These are phyloP conservation scores for Patella depressa DNA, from an alignment of 2,888 invertebrate species.

Conservation along the genomic window DNA sequence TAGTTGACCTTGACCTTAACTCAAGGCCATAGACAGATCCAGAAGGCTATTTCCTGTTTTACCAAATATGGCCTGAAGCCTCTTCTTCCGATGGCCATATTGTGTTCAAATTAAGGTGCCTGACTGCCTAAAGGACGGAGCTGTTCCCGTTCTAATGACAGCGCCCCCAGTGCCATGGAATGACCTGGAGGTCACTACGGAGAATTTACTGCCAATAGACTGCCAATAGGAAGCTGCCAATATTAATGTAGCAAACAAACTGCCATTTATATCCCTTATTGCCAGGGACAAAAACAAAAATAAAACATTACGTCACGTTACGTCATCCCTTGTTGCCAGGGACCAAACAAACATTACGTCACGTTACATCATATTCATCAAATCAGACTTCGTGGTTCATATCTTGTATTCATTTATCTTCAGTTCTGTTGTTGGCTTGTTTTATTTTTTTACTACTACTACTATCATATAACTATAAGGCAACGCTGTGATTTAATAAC, in stretches of 20 bases:
- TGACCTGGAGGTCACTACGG: constrained; percentile 3
- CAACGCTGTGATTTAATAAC: constrained; percentile 1
- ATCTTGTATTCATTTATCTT: neutral
- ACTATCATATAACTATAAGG: constrained; percentile 1
- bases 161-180: neutral
- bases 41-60: neutral
- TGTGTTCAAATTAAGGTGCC: neutral
- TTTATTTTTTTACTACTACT: neutral
- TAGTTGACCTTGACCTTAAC: neutral
- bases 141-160: neutral
- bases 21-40: neutral
- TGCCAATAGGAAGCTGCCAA: constrained; percentile 8
- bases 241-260: constrained; percentile 3
- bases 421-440: neutral
- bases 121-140: neutral
- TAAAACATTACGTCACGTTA: no score
- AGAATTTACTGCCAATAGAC: constrained; percentile 5
- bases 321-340: neutral
- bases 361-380: neutral
- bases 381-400: neutral
- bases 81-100: neutral
- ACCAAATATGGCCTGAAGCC: neutral
- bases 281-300: neutral
- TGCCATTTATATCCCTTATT: neutral
- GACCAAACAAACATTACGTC: neutral